Evolutionary conservation across 1,140 invertebrate genomes (phyloP).

Genomic region (Asbolus verrucosus): DNA sequence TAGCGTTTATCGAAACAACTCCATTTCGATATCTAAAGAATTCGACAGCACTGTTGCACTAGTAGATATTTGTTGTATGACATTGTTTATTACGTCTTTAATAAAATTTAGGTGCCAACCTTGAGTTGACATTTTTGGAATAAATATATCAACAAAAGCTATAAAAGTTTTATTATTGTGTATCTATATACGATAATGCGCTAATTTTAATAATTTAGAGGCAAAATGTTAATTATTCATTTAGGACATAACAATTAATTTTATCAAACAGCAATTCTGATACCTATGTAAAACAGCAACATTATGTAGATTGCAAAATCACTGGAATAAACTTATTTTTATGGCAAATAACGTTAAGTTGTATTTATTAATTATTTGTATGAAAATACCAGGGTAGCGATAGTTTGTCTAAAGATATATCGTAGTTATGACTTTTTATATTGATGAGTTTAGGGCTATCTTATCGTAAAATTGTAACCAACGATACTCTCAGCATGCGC

Average conservation of each 20-base stretch:
- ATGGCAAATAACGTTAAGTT: too few relatives aligned
- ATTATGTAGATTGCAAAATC: too few relatives aligned
- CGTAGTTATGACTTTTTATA: too few relatives aligned
- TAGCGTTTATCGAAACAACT: slow-evolving; percentile 24
- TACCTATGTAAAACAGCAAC: slow-evolving; percentile 9
- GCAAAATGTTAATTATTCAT: slow-evolving; percentile 45
- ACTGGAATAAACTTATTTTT: too few relatives aligned
- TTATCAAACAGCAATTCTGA: slow-evolving; percentile 13
- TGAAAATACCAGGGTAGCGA: too few relatives aligned
- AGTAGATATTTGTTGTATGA: neutral
- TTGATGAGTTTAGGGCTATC: too few relatives aligned
- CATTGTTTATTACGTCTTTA: slow-evolving; percentile 26
- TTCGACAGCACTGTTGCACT: slow-evolving; percentile 20
- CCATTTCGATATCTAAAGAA: slow-evolving; percentile 45
- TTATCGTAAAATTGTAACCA: too few relatives aligned
- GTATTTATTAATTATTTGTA: too few relatives aligned
- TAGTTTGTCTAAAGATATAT: too few relatives aligned
- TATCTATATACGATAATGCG: slow-evolving; percentile 32
- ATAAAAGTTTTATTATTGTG: slow-evolving; percentile 53
- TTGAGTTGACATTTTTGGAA: slow-evolving; percentile 40
- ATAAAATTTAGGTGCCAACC: slow-evolving; percentile 41
- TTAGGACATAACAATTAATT: slow-evolving; percentile 38
- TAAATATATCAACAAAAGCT: slow-evolving; percentile 29
- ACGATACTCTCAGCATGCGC: too few relatives aligned
- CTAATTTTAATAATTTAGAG: slow-evolving; percentile 28